phyloP scores from a whole-genome alignment of 2,797 vertebrate genomes.

The Spinus olivaceus region DNA sequence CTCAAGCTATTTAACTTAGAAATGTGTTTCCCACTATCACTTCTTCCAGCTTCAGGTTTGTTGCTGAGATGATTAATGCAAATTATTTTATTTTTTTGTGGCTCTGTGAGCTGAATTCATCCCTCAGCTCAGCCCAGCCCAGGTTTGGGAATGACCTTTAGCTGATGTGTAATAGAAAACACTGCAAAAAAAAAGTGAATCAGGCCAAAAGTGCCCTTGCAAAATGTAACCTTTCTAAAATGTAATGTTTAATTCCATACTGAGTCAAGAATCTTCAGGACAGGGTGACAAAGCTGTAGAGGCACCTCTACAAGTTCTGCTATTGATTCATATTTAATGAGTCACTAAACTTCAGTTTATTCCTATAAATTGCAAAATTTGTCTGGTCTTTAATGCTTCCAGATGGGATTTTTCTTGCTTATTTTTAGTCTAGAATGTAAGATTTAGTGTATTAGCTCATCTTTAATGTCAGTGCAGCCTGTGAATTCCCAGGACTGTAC shows the following conservation, averaged over 20 bases:
- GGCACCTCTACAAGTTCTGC: background rate
- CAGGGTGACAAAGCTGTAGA: background rate
- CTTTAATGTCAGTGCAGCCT: background rate
- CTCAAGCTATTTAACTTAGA: background rate
- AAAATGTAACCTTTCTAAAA: constrained; percentile 20
- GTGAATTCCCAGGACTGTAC: background rate
- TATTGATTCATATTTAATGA: background rate
- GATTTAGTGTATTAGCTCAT: background rate
- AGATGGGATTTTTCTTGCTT: background rate
- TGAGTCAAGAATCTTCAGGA: background rate
- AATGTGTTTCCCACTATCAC: background rate
- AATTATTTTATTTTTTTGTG: background rate
- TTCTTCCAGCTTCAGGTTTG: background rate
- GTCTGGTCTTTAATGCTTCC: background rate
- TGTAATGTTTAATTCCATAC: background rate
- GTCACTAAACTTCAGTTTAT: background rate
- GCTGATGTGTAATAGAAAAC: background rate
- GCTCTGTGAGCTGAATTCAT: background rate
- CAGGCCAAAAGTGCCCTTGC: background rate
- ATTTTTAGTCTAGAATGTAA: background rate
- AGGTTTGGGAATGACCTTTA: background rate
- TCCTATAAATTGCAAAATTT: background rate
- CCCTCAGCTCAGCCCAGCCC: rapidly evolving
- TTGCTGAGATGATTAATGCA: background rate
- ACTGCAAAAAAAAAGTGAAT: background rate